Evolutionary conservation across 2,797 vertebrate genomes (phyloP), one percentile per base, ranked within the genome.

Genomic region (Siniperca obscura): DNA sequence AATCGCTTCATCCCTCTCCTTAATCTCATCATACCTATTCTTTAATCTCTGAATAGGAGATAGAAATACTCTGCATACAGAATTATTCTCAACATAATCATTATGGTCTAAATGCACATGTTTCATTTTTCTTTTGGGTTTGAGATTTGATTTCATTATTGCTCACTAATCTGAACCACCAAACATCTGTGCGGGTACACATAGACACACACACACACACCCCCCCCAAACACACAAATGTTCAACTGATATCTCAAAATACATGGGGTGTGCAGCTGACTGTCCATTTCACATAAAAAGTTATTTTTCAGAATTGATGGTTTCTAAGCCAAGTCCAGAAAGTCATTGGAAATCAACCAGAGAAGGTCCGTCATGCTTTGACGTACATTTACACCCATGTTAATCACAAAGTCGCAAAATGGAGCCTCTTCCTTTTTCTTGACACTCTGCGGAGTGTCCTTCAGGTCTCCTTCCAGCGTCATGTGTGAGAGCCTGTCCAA

Each of bases 1-100:
- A 94, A 95, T 95, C 92, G 88, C 90, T 87, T 95, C 93, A 94
- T 93, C 82, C 91, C 87, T 91, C 76, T 91, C 82, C 91, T 94
- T 94, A 94, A 95, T 94, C 94, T 92, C 92, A 94, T 95, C 94
- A 93, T 94, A 94, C 94, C 90, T 95, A 93, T 94, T 92, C 92
- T 93, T 93, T 94, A 93, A 95, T 95, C 93, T 92, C 91, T 27
- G 27, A 27, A 27, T 27, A 27, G 27, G 27, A 27, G 27, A 27
- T 27, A 27, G 90, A 80, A 92, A 93, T 91, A 78, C 73, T 86
- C 82, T 88, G 77, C 86, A 91, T 90, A 91, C 87, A 89, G 68
- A 59, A 77, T 89, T 88, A 92, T 92, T 88, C 86, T 85, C 87
- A 75, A 83, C 70, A 80, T 93, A 91, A 92, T 93, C 89, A 88